Conservation (phyloP, 2,113 vertebrate genomes). For the Telmatochromis sp. region DNA sequence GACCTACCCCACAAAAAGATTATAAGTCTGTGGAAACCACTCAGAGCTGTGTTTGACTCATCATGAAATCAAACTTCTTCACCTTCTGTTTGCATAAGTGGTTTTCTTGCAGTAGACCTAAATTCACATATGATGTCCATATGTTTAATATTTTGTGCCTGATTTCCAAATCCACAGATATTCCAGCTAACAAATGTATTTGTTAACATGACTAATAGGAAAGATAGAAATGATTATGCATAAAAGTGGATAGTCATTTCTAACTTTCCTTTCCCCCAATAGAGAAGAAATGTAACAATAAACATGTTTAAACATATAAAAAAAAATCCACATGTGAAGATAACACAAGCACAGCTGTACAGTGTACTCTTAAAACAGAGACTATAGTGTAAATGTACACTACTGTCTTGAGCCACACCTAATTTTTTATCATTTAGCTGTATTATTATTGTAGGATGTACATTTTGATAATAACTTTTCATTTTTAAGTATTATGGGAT, state of each 20-base stretch:
- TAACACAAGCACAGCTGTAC: background rate
- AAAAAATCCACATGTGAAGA: background rate
- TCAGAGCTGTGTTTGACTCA: background rate
- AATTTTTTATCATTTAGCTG: background rate
- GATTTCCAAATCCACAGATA: background rate
- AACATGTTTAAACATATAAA: no score
- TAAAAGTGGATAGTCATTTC: background rate
- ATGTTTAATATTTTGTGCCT: background rate
- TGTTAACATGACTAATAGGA: background rate
- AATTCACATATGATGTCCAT: background rate
- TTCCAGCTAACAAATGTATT: background rate
- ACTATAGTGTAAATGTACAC: background rate
- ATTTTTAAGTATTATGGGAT: background rate
- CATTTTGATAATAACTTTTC: background rate
- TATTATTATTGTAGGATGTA: background rate
- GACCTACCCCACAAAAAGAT: background rate
- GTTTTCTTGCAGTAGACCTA: rapidly evolving
- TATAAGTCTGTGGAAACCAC: background rate
- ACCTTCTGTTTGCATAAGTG: background rate
- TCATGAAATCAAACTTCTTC: background rate
- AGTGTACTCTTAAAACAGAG: background rate
- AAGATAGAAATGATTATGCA: background rate
- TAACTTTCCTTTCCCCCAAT: background rate
- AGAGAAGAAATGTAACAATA: no score
- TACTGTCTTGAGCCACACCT: background rate